Conservation (phyloP, 2,888 invertebrate species). For the Acrocera orbiculus region DNA sequence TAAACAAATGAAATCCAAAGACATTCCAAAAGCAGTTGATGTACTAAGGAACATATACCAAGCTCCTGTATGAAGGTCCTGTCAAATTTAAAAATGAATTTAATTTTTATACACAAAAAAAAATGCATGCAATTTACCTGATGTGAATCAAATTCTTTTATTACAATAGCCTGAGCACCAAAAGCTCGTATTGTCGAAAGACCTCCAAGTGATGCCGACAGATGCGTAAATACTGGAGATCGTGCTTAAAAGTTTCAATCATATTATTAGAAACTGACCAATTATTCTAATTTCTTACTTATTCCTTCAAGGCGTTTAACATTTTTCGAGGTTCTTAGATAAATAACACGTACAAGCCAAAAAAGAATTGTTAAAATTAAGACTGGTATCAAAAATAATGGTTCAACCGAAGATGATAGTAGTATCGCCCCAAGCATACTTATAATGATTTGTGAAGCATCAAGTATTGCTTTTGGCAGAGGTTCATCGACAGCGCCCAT, state of each 20-base stretch:
- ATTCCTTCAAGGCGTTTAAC: constrained; percentile 47
- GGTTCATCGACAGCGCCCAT: constrained; percentile 65
- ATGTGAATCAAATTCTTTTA: constrained; percentile 39
- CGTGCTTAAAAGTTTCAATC: constrained; percentile 36
- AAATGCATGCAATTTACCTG: constrained; percentile 28
- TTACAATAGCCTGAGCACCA: constrained; percentile 43
- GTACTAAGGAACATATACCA: constrained; percentile 48
- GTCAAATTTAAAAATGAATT: constrained; percentile 15
- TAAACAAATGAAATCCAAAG: constrained; percentile 45
- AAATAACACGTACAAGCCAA: constrained; percentile 39
- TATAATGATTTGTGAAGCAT: constrained; percentile 39
- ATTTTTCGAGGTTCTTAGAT: constrained; percentile 49
- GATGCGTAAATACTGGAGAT: constrained; percentile 63
- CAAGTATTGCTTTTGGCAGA: constrained; percentile 49
- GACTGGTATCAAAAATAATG: constrained; percentile 41
- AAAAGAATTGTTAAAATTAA: constrained; percentile 39
- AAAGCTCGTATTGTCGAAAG: constrained; percentile 58
- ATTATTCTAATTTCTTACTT: constrained; percentile 29
- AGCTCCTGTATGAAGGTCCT: constrained; percentile 46
- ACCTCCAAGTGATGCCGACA: constrained; percentile 56
- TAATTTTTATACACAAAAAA: no score
- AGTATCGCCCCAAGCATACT: constrained; percentile 38
- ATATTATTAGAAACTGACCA: constrained; percentile 1
- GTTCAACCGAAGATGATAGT: constrained; percentile 43
- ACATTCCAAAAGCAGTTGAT: constrained; percentile 45